Conservation (phyloP, 2,113 vertebrate species). For the Australoheros scitulus region DNA sequence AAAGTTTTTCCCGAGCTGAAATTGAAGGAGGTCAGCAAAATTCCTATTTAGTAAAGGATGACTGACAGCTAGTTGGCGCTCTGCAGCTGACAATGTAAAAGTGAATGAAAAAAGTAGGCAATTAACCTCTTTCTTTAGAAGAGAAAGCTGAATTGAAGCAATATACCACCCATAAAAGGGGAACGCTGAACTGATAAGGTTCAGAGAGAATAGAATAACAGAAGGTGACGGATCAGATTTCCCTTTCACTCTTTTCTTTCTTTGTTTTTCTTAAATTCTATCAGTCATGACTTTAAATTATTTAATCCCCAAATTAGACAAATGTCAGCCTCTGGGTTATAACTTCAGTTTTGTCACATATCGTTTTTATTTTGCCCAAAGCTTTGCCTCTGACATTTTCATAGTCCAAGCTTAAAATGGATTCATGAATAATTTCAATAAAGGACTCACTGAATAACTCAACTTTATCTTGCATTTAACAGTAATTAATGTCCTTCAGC, state of each 20-base stretch:
- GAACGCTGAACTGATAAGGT: not conserved
- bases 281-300: not conserved
- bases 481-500: not conserved
- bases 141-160: not conserved
- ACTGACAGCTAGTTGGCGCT: slow-evolving; percentile 15
- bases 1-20: not conserved
- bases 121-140: slow-evolving; percentile 7
- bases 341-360: not conserved
- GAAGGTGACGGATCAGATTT: not conserved
- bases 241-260: not conserved
- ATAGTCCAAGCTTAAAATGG: not conserved
- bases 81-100: not conserved
- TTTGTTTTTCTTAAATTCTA: not conserved
- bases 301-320: not conserved
- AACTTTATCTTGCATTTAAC: not conserved
- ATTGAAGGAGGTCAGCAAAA: not conserved
- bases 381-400: not conserved
- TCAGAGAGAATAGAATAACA: not conserved
- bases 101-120: not conserved
- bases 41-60: slow-evolving; percentile 1
- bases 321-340: not conserved
- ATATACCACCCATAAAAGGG: not conserved
- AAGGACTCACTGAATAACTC: not conserved
- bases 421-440: not conserved
- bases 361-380: not conserved